phyloP scores from a whole-genome alignment of 2,113 vertebrate genomes.

The Anoura caudifer region DNA sequence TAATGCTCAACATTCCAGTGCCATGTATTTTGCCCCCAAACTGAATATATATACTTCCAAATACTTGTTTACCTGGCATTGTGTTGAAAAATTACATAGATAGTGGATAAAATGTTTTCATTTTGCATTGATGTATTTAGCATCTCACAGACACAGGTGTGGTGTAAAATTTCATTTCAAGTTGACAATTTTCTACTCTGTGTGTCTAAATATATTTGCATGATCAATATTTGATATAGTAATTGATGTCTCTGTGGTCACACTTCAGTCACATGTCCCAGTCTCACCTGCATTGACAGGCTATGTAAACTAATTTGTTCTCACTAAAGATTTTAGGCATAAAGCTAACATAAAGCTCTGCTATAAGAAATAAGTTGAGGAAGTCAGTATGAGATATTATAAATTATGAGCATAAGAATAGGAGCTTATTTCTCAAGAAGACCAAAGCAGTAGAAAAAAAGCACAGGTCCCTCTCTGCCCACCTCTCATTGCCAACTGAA shows the following conservation, averaged over 20 bases:
- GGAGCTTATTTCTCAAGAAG: neutral
- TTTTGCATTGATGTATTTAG: slow-evolving; percentile 5
- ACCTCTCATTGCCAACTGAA: neutral
- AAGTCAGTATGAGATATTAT: neutral
- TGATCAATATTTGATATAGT: slow-evolving; percentile 19
- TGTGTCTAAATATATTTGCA: neutral
- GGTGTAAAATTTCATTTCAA: slow-evolving; percentile 30
- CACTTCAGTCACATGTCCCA: neutral
- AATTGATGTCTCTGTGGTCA: neutral
- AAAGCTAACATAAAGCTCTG: slow-evolving; percentile 3
- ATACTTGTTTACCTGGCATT: neutral
- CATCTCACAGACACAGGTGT: neutral
- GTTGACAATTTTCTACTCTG: neutral
- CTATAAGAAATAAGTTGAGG: neutral
- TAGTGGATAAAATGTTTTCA: neutral
- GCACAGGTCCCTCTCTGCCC: neutral
- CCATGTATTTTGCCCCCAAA: slow-evolving; percentile 5
- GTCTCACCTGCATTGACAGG: neutral
- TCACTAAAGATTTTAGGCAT: slow-evolving; percentile 1
- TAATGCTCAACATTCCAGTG: slow-evolving; percentile 29
- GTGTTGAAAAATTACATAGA: neutral
- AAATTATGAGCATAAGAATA: slow-evolving; percentile 18
- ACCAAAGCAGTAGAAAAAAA: neutral
- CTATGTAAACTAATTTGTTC: neutral
- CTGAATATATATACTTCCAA: neutral